These are phyloP conservation scores for Pampusana beccarii DNA, from an alignment of 2,113 vertebrate species.

Conservation along the genomic window DNA sequence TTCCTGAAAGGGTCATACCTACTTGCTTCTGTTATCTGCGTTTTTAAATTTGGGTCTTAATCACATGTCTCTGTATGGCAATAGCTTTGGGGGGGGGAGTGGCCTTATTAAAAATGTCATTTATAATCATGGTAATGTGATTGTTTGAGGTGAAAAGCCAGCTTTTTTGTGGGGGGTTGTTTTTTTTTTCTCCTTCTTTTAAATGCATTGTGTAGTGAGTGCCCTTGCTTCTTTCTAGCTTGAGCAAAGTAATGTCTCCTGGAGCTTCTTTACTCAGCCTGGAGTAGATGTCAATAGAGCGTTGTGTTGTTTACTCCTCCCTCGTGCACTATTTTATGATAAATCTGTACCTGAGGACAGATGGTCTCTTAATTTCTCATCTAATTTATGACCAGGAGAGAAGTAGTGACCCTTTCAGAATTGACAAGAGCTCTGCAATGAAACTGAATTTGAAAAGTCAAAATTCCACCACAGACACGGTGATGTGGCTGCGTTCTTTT, in stretches of 20 bases:
- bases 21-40: neutral
- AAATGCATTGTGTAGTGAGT: neutral
- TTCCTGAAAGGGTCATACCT: neutral
- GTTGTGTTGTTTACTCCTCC: neutral
- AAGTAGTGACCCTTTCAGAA: neutral
- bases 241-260: neutral
- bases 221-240: neutral
- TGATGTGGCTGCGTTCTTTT: neutral
- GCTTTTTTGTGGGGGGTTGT: neutral
- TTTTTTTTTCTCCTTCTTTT: neutral
- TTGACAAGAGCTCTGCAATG: neutral
- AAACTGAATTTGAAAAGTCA: neutral
- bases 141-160: neutral
- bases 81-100: neutral
- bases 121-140: neutral
- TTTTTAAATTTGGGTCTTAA: neutral
- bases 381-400: neutral
- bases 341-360: neutral
- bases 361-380: neutral
- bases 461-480: fast-evolving
- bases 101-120: neutral
- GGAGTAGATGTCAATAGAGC: neutral
- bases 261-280: neutral
- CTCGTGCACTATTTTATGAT: neutral
- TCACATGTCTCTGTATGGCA: neutral